These are phyloP conservation scores for Zaprionus kolodkinae DNA, from an alignment of 1,140 invertebrate genomes.

Conservation along the genomic window DNA sequence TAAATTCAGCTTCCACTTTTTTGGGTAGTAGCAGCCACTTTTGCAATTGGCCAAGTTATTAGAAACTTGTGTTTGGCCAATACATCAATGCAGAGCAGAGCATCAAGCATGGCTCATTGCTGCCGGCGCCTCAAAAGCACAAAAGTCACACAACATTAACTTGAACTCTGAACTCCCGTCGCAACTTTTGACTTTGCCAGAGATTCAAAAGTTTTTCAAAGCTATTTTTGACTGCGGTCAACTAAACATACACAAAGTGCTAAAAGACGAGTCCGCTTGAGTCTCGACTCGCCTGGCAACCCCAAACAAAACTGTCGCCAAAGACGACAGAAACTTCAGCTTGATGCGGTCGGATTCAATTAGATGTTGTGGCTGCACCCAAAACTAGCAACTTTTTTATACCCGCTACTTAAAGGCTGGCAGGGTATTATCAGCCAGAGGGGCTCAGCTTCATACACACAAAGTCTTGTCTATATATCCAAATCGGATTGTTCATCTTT, in stretches of 20 bases:
- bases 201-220: constrained; percentile 75
- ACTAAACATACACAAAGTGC: constrained; percentile 77
- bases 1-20: background rate
- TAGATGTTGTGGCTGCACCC: constrained; percentile 48
- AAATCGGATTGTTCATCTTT: too few species aligned
- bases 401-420: background rate
- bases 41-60: constrained; percentile 75
- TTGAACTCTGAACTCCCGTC: constrained; percentile 72
- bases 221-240: constrained; percentile 82
- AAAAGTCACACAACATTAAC: constrained; percentile 82
- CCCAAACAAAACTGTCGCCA: constrained; percentile 71
- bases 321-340: constrained; percentile 73
- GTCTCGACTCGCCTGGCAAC: constrained; percentile 8
- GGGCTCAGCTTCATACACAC: too few species aligned
- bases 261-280: constrained; percentile 6
- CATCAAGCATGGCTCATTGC: constrained; percentile 71
- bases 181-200: constrained; percentile 77
- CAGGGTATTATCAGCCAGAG: background rate
- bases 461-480: too few species aligned
- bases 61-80: constrained; percentile 61
- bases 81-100: constrained; percentile 55
- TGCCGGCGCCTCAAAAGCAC: constrained; percentile 10
- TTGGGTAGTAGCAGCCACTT: constrained; percentile 27
- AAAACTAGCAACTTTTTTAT: constrained; percentile 2
- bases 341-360: constrained; percentile 79